Percentiles rank a stretch among this genome's conserved stretches.
phyloP scores from a whole-genome alignment of 2,888 invertebrate genomes.

The Eubasilissa splendida region DNA sequence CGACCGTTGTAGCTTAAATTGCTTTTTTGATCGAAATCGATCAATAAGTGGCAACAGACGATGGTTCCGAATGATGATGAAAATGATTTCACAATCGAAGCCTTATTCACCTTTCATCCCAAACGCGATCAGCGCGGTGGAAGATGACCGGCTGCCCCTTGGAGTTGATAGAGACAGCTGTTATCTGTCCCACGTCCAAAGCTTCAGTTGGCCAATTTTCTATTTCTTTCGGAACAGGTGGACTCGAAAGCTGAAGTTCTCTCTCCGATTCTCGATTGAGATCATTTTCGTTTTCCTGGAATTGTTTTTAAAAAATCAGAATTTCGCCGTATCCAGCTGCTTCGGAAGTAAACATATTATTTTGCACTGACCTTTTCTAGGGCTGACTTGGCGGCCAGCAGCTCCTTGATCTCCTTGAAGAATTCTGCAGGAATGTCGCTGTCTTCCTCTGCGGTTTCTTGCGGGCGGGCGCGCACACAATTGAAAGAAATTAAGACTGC shows the following conservation, averaged over 20 bases:
- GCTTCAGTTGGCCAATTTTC: slow-evolving; percentile 76
- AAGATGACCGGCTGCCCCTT: slow-evolving; percentile 87
- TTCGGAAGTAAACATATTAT: slow-evolving; percentile 38
- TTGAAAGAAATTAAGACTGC: slow-evolving; percentile 22
- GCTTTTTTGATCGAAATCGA: no score
- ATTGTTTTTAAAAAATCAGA: neutral
- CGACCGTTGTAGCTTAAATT: no score
- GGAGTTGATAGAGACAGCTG: slow-evolving; percentile 87
- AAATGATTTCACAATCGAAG: no score
- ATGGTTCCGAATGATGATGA: no score
- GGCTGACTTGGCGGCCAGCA: slow-evolving; percentile 67
- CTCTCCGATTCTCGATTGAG: slow-evolving; percentile 44
- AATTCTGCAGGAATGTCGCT: slow-evolving; percentile 63
- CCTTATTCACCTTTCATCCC: slow-evolving; percentile 79
- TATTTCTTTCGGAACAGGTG: slow-evolving; percentile 75
- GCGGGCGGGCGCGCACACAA: slow-evolving; percentile 40
- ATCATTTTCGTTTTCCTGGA: slow-evolving; percentile 52
- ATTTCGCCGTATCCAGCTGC: slow-evolving; percentile 3
- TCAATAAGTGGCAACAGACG: no score
- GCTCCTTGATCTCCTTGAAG: slow-evolving; percentile 71
- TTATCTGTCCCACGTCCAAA: slow-evolving; percentile 85
- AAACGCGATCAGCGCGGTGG: slow-evolving; percentile 85
- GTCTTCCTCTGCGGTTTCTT: slow-evolving; percentile 27
- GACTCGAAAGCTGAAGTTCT: slow-evolving; percentile 44
- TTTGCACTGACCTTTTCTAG: slow-evolving; percentile 61